Evolutionary conservation across 2,888 invertebrate genomes (phyloP).

Genomic region (Tipula unca): DNA sequence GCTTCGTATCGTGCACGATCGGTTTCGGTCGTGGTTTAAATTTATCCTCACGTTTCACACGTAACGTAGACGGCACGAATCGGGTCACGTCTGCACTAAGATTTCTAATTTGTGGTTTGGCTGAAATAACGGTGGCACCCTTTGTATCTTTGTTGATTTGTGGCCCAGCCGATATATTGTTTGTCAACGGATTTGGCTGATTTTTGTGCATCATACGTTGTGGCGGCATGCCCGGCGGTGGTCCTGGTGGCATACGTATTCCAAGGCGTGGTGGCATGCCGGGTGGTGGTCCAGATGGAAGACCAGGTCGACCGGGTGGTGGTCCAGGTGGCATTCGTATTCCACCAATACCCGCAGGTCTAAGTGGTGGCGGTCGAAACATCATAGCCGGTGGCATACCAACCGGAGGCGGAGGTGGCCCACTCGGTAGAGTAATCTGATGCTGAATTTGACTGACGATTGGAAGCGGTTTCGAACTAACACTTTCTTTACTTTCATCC

Average conservation of each 20-base stretch:
- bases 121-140: constrained; percentile 80
- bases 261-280: constrained; percentile 50
- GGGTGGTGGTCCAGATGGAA: constrained; percentile 53
- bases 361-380: constrained; percentile 50
- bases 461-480: background rate
- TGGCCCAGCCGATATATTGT: constrained; percentile 73
- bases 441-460: constrained; percentile 32
- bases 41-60: constrained; percentile 81
- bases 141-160: constrained; percentile 65
- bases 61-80: constrained; percentile 86
- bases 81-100: constrained; percentile 89
- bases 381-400: constrained; percentile 45
- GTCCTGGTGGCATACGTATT: constrained; percentile 56
- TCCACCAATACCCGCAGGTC: constrained; percentile 43
- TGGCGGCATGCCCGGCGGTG: constrained; percentile 53
- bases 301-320: constrained; percentile 48
- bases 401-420: constrained; percentile 47
- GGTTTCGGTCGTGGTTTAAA: constrained; percentile 48
- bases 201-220: constrained; percentile 47
- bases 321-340: constrained; percentile 50
- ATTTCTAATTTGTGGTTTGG: constrained; percentile 91
- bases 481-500: background rate
- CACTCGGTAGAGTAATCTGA: constrained; percentile 38
- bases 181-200: constrained; percentile 41
- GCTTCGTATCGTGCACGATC: constrained; percentile 45